Evolutionary conservation across 30 jellyfish, hydroid and myxozoan genomes (phyloP), one percentile per base, ranked within the genome.

Genomic region (Aurelia sp.): DNA sequence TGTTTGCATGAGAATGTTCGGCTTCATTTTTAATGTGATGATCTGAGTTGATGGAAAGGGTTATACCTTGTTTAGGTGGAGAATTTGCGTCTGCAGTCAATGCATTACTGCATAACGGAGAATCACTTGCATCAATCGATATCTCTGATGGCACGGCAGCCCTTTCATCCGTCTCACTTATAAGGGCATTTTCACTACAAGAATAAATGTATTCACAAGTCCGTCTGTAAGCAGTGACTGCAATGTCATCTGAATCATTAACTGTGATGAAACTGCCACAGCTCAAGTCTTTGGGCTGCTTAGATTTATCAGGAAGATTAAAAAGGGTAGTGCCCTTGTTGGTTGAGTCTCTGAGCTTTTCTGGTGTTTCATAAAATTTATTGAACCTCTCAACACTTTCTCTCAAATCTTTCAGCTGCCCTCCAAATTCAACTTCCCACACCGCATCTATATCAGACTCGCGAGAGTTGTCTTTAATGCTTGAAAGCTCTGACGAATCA

Each of bases 401-500:
- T 31, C 58, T 47, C 40, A 84, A 87, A 40, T 84, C 93, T 24
- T 72, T 74, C 19, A 73, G 15, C 20, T 84, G 35, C 27, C 88
- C 88, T n/a, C 93, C 84, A 50, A 55, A 84, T 64, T 84, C 35
- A 40, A 27, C 51, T 16, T 73, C 88, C 86, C 86, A 72, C 2
- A 84, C 68, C 3, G 82, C 50, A 55, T 84, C 93, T 48, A 62
- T 22, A 17, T 84, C 93, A 16, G 80, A 79, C 6, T 66, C 81
- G 47, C 44, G 24, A 19, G 59, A 63, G 61, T 18, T 59, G 33
- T 21, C 69, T 21, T 44, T 44, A 44, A 44, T 44, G 55, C 33
- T 21, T 59, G 69, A 59, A 1, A 59, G 33, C 16, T 59, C 69
- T 59, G 69, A 59, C 33, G 33, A 59, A n/a, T 59, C 69, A 59